A percentile compares a stretch with the other conserved stretches of the same genome.
These are phyloP conservation scores for Erpobdella octoculata DNA, from an alignment of 2,888 invertebrate genomes.

Conservation along the genomic window DNA sequence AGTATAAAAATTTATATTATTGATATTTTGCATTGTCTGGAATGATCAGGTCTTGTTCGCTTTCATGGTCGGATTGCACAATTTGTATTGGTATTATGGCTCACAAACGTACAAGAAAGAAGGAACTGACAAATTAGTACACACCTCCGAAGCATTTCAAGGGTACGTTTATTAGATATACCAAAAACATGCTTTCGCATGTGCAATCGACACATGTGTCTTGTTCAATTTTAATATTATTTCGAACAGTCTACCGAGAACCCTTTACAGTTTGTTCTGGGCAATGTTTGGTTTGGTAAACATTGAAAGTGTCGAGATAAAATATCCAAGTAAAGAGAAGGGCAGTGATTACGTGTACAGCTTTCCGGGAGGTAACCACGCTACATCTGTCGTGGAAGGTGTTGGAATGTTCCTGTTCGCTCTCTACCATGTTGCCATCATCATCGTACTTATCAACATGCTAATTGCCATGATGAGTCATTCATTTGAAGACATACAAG, in stretches of 20 bases:
- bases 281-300: constrained; percentile 52
- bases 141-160: constrained; percentile 51
- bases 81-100: constrained; percentile 53
- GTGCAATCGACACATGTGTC: background rate
- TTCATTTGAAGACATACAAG: constrained; percentile 63
- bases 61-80: constrained; percentile 53
- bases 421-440: constrained; percentile 64
- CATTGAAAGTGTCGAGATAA: constrained; percentile 43
- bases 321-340: constrained; percentile 36
- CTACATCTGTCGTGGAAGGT: constrained; percentile 48
- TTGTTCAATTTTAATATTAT: background rate
- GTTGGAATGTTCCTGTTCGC: constrained; percentile 61
- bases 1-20: background rate
- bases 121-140: constrained; percentile 41
- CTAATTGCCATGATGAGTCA: constrained; percentile 68
- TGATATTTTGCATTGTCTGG: background rate
- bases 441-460: constrained; percentile 70
- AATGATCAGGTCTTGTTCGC: constrained; percentile 43
- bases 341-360: constrained; percentile 31
- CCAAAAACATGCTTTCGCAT: background rate
- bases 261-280: constrained; percentile 52
- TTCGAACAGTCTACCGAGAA: constrained; percentile 46
- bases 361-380: constrained; percentile 35
- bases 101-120: constrained; percentile 45
- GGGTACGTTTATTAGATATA: constrained; percentile 40